These are phyloP conservation scores for Brachionus manjavacas DNA, from an alignment of 1,140 invertebrate species.

Conservation along the genomic window DNA sequence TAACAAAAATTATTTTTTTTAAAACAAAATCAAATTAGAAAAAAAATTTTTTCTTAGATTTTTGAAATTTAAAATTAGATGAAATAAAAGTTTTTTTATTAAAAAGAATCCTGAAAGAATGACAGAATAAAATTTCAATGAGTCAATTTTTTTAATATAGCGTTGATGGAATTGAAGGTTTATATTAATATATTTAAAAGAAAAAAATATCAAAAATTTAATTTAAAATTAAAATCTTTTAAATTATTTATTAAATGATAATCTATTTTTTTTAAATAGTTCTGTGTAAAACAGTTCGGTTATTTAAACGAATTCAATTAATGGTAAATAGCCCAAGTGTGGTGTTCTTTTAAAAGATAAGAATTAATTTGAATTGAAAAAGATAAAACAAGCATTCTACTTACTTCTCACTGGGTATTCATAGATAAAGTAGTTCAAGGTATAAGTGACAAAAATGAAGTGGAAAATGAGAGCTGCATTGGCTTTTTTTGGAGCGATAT, in stretches of 20 bases:
- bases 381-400: background rate
- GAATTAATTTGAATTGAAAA: too few species aligned
- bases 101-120: too few species aligned
- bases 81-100: too few species aligned
- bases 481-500: constrained; percentile 38
- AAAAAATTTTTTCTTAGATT: too few species aligned
- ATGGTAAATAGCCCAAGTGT: constrained; percentile 42
- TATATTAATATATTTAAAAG: too few species aligned
- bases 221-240: background rate
- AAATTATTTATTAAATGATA: constrained; percentile 1
- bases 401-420: constrained; percentile 43
- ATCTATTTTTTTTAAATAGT: background rate
- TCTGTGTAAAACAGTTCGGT: background rate
- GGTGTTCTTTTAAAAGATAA: constrained; percentile 20
- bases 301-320: background rate
- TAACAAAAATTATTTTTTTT: too few species aligned
- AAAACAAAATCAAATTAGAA: too few species aligned
- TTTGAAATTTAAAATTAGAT: too few species aligned
- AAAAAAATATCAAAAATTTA: background rate
- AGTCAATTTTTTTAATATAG: background rate
- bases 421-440: constrained; percentile 22
- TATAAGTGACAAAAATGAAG: constrained; percentile 34
- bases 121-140: background rate
- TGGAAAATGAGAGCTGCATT: constrained; percentile 40
- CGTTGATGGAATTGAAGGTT: too few species aligned